Evolutionary conservation across 2,888 invertebrate species (phyloP), one percentile per base, ranked within the genome.

Genomic region (Stomorhina lunata): DNA sequence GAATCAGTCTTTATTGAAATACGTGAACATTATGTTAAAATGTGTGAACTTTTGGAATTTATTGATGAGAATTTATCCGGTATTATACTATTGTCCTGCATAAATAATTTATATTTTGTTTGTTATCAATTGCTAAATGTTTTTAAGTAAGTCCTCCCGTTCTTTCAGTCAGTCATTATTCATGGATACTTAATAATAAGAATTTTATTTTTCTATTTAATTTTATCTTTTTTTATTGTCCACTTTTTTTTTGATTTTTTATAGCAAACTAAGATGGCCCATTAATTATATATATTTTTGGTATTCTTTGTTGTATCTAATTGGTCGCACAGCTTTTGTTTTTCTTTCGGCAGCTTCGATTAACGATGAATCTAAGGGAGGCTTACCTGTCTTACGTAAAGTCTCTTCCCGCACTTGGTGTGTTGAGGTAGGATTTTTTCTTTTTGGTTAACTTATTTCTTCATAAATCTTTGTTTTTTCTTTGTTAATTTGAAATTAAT

Each of bases 31-130:
- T 95, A 94, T 87, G 94, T 94, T 37, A 92, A 93, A 59, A 92
- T 95, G 81, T 93, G 94, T 5, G 92, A 92, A 27, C 91, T 96
- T 9, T 93, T 95, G 4, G 93, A 93, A 66, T 91, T 90, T 55
- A 92, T 95, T 1, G 95, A 95, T 86, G 90, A 91, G 9, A 91
- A 93, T 57, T 91, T 95, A 20, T 94, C 95, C n/a, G 92, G 92
- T 29, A 92, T 95, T 34, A 93, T 95, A n/a, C 89, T 95, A 0
- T 89, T 95, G 7, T 95, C 95, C 0, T 95, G 94, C 85, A 91
- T 93, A 20, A 95, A 94, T 85, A 95, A 95, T 88, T 92, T 95
- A 50, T 95, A 94, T 88, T 95, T 95, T 88, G 94, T 95, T 81
- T 95, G 95, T 86, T 92, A 94, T 72, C 95, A 95, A 86, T 91